A percentile compares a stretch with the other conserved stretches of the same genome.
phyloP scores from a whole-genome alignment of 37 sponge, comb jelly and placozoan species.

The Dysidea cf. avara region DNA sequence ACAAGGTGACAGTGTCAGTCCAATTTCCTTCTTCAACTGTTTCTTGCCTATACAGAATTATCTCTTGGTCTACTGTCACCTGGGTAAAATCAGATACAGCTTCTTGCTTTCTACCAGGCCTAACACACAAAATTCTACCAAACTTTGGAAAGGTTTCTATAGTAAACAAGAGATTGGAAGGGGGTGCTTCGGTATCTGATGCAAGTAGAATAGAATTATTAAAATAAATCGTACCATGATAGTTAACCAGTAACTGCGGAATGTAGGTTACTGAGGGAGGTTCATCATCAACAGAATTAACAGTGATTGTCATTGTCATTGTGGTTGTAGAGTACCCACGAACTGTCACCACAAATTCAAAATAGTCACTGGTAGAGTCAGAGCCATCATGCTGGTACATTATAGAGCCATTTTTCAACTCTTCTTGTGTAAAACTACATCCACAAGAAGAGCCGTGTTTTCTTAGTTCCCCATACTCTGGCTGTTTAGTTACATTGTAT shows the following conservation, averaged over 20 bases:
- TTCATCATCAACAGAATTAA: constrained; percentile 48
- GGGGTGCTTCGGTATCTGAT: background rate
- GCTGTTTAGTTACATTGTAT: constrained; percentile 12
- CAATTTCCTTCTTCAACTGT: background rate
- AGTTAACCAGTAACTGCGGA: background rate
- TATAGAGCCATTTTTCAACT: constrained; percentile 9
- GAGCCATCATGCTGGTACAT: constrained; percentile 43
- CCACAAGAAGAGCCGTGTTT: background rate
- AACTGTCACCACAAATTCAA: constrained; percentile 26
- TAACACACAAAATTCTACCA: background rate
- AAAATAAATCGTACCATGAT: background rate
- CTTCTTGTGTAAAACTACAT: constrained; percentile 22
- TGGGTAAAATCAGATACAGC: constrained; percentile 22
- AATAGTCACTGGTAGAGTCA: constrained; percentile 28
- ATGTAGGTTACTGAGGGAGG: constrained; percentile 19
- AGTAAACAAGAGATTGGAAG: background rate
- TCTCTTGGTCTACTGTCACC: constrained; percentile 16
- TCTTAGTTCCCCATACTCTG: constrained; percentile 23
- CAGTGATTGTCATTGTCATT: constrained; percentile 19
- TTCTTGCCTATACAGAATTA: constrained; percentile 24
- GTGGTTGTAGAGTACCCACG: background rate
- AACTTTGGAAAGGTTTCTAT: background rate
- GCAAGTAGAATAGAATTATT: background rate
- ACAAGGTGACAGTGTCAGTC: constrained; percentile 33
- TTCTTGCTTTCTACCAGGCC: no score